Evolutionary conservation across 2,113 vertebrate species (phyloP).

Genomic region (cat (Felis catus)): DNA sequence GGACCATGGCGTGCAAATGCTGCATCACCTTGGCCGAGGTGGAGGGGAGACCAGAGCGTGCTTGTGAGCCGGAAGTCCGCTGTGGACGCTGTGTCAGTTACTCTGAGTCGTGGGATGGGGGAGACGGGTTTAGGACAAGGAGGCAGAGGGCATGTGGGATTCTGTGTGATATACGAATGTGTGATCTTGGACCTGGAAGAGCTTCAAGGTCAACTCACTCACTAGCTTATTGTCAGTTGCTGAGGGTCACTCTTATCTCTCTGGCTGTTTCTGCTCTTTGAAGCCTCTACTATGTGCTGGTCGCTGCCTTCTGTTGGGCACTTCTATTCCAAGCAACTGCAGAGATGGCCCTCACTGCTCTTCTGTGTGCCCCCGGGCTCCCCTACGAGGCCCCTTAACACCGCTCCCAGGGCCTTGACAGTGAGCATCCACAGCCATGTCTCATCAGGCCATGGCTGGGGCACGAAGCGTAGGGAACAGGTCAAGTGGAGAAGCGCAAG

Average conservation of each 20-base stretch:
- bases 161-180: not conserved
- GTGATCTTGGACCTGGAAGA: not conserved
- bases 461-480: not conserved
- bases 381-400: not conserved
- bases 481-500: not conserved
- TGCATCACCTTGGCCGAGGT: not conserved
- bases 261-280: not conserved
- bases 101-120: not conserved
- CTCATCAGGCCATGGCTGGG: not conserved
- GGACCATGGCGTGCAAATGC: not conserved
- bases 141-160: not conserved
- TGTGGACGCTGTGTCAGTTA: not conserved
- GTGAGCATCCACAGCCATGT: not conserved
- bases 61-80: not conserved
- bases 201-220: not conserved
- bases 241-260: not conserved
- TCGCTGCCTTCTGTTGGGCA: not conserved
- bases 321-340: not conserved
- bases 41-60: rapidly evolving
- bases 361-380: rapidly evolving
- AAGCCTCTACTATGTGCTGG: not conserved
- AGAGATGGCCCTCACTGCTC: not conserved
- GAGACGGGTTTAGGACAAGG: not conserved
- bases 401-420: not conserved
- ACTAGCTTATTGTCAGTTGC: not conserved